These are phyloP conservation scores for Syrrhaptes paradoxus DNA, from an alignment of 2,113 vertebrate genomes.

Conservation along the genomic window DNA sequence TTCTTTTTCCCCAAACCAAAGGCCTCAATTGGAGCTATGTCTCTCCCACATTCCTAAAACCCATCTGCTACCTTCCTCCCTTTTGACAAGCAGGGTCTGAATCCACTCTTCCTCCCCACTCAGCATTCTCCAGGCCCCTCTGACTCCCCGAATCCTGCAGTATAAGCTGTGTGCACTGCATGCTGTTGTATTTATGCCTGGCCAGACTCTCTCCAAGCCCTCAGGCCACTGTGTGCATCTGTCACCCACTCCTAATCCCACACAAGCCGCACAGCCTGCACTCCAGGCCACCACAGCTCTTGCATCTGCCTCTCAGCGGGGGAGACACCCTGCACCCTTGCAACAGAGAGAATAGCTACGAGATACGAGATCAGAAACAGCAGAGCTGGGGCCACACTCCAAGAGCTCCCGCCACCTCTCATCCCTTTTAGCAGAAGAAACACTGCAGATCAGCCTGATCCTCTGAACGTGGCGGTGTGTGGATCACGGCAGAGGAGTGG, in stretches of 20 bases:
- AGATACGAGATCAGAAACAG: background rate
- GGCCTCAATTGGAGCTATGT: fast-evolving
- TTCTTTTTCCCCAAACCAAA: background rate
- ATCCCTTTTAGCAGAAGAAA: no score
- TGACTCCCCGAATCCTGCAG: background rate
- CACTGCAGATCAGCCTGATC: background rate
- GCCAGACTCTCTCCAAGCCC: background rate
- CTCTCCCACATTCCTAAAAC: background rate
- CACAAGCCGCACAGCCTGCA: background rate
- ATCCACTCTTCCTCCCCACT: no score
- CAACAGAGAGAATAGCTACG: background rate
- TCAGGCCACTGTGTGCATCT: conserved; percentile 29
- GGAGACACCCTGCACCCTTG: background rate
- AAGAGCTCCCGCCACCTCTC: background rate
- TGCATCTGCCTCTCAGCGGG: background rate
- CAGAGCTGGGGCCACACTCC: background rate
- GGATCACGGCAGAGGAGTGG: fast-evolving
- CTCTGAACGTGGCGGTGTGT: fast-evolving
- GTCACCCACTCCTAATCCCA: conserved; percentile 30
- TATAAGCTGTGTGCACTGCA: background rate
- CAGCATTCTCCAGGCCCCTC: background rate
- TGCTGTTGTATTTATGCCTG: background rate
- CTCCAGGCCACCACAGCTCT: background rate
- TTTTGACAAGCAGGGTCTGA: background rate
- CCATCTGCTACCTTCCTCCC: background rate